Evolutionary conservation across 37 sponge, comb jelly and placozoan species (phyloP), one percentile per base, ranked within the genome.

Genomic region (Beroe forskalii): DNA sequence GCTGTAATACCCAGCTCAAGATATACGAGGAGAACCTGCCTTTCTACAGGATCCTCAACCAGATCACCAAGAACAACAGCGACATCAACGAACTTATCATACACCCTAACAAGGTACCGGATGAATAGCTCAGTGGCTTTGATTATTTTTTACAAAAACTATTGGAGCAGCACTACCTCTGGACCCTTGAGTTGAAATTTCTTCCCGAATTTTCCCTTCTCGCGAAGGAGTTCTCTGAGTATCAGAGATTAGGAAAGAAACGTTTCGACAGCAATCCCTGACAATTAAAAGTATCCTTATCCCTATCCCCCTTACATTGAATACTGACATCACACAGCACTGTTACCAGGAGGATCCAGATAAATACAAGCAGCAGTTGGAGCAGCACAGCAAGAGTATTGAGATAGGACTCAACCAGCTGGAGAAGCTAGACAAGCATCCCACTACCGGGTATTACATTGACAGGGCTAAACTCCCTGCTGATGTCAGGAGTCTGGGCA

Each of bases 11-110:
- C 75, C 75, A 72, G 75, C 75, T 72, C 20, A 72, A 72, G 75
- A 72, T 72, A 36, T 72, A 72, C 75, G 75, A 72, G 75, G 75
- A 72, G 40, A 72, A 72, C 75, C 75, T 72, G 75, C 75, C 75
- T 39, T 72, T 72, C 40, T 72, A 72, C 75, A 72, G 75, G 39
- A 37, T 72, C 35, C 75, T 72, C 75, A 72, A 72, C 75, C 30
- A 23, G 8, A 72, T 72, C 20, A 72, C 75, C 39, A 72, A 72
- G 75, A 72, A 72, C 75, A 72, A 36, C 35, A 72, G 35, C 20
- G 75, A 72, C 20, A 37, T 72, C 40, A 72, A 72, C 75, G 75
- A 72, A 39, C 38, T 32, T 3, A 4, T 72, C 9, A 23, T 33
- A 20, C 75, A 72, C 35, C 75, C 75, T 36, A 72, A 72, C 40